These are phyloP conservation scores for Ictalurus furcatus DNA, from an alignment of 2,113 vertebrate species.

Conservation along the genomic window DNA sequence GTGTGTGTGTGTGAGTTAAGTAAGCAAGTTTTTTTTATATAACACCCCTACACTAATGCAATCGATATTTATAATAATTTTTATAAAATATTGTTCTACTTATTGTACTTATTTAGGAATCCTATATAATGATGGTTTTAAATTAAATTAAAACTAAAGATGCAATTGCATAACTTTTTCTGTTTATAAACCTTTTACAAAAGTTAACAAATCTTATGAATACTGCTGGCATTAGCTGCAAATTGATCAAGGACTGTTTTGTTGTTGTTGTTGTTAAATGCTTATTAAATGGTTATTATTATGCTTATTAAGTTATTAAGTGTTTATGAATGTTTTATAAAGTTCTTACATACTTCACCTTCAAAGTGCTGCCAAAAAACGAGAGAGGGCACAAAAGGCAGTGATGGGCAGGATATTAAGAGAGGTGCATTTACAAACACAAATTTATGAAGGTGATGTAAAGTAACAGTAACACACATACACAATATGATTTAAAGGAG, in stretches of 20 bases:
- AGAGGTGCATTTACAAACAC: not conserved
- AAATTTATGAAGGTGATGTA: too few species aligned
- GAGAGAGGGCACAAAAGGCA: not conserved
- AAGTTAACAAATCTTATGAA: not conserved
- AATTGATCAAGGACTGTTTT: too few species aligned
- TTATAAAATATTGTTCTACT: not conserved
- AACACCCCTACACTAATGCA: not conserved
- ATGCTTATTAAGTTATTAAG: not conserved
- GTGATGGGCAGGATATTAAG: not conserved
- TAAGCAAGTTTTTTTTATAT: not conserved
- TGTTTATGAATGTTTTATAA: not conserved
- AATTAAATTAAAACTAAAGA: too few species aligned
- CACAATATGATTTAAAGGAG: too few species aligned
- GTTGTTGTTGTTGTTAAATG: too few species aligned
- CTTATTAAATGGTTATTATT: not conserved
- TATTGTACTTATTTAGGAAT: not conserved
- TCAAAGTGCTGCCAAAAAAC: not conserved
- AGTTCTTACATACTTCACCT: not conserved
- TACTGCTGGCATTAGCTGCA: not conserved
- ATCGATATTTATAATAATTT: not conserved
- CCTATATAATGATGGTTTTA: too few species aligned
- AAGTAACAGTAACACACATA: too few species aligned
- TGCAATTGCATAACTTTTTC: too few species aligned
- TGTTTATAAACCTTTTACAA: not conserved
- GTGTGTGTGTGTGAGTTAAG: too few species aligned